phyloP scores from a whole-genome alignment of 1,140 invertebrate genomes.

The Eupristina koningsbergeri region DNA sequence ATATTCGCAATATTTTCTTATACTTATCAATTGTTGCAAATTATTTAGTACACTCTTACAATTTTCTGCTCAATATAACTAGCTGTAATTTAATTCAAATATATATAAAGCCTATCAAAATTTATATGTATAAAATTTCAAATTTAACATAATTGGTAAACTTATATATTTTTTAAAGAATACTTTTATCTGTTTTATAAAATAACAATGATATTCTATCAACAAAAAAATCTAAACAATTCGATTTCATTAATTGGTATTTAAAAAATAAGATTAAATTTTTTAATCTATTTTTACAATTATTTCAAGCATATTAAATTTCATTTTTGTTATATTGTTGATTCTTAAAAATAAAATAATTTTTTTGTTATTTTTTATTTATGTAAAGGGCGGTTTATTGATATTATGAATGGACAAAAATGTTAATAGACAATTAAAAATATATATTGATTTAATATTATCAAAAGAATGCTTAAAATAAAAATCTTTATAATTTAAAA shows the following conservation, averaged over 20 bases:
- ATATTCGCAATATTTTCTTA: constrained; percentile 5
- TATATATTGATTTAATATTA: too few species aligned
- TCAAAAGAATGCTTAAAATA: too few species aligned
- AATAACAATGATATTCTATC: background rate
- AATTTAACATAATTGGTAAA: background rate
- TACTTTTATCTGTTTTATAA: background rate
- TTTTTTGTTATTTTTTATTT: background rate
- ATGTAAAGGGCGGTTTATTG: background rate
- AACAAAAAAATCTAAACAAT: background rate
- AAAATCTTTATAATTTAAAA: too few species aligned
- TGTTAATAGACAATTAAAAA: too few species aligned
- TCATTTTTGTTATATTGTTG: background rate
- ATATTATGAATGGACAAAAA: background rate
- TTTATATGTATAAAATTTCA: background rate
- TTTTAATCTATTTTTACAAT: too few species aligned
- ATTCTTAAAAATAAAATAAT: too few species aligned
- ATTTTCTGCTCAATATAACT: background rate
- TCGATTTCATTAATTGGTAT: background rate
- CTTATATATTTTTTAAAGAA: background rate
- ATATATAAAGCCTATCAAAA: background rate
- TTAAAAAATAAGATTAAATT: too few species aligned
- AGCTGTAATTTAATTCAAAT: background rate
- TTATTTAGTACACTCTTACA: background rate
- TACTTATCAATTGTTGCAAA: background rate
- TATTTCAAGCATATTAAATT: background rate